Percentiles rank a stretch among this genome's conserved stretches.
These are phyloP conservation scores for Apis laboriosa DNA, from an alignment of 1,140 invertebrate genomes.

Conservation along the genomic window DNA sequence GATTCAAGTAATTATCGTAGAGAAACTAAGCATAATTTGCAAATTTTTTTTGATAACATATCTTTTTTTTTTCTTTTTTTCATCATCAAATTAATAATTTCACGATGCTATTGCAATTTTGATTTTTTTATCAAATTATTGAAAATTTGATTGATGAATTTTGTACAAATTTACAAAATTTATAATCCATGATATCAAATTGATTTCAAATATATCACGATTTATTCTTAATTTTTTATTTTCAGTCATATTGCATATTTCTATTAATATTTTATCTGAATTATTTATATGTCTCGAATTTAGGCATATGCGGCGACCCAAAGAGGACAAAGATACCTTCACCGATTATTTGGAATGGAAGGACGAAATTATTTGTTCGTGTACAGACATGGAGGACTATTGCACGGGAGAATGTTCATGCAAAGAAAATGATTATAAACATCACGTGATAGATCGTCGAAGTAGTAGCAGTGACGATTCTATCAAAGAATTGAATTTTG, in stretches of 20 bases:
- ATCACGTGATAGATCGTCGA: background rate
- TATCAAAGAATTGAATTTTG: background rate
- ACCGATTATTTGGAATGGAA: slow-evolving; percentile 30
- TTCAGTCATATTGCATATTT: too few relatives aligned
- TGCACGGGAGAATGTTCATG: background rate
- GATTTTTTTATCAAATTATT: background rate
- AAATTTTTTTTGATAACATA: background rate
- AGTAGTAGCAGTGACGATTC: background rate
- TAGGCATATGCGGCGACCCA: background rate
- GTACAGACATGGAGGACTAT: background rate
- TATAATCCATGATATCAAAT: background rate
- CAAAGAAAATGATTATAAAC: too few relatives aligned
- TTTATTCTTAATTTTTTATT: too few relatives aligned
- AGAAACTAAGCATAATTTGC: background rate
- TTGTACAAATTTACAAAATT: background rate
- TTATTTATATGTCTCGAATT: background rate
- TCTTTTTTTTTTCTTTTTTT: background rate
- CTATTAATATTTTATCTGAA: too few relatives aligned
- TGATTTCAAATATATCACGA: background rate
- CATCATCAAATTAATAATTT: background rate
- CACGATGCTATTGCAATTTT: background rate
- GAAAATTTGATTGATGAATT: too few relatives aligned
- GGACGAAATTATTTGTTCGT: background rate
- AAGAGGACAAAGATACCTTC: slow-evolving; percentile 19
- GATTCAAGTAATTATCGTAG: slow-evolving; percentile 48